Percentiles rank a stretch among this genome's conserved stretches.
These are phyloP conservation scores for Pristionchus entomophagus DNA, from an alignment of 2,888 invertebrate genomes.

Conservation along the genomic window DNA sequence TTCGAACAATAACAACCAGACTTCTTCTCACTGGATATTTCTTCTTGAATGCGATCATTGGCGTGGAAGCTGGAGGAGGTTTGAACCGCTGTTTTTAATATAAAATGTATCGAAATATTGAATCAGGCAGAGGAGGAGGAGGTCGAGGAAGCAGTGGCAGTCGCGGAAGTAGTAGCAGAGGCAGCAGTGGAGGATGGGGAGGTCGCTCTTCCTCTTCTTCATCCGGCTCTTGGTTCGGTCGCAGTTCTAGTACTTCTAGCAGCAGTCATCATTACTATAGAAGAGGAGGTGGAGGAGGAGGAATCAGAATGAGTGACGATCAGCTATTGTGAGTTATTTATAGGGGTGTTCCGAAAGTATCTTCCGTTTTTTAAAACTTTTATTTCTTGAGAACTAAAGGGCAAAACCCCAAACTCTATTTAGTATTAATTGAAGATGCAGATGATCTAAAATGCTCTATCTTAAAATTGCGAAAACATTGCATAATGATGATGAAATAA, in stretches of 20 bases:
- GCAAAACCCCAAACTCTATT: too few species aligned
- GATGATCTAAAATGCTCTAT: too few species aligned
- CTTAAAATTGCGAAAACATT: too few species aligned
- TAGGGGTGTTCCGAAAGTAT: too few species aligned
- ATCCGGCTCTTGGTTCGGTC: not conserved
- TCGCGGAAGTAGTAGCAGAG: too few species aligned
- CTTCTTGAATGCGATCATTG: not conserved
- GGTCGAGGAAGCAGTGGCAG: not conserved
- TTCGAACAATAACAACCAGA: not conserved
- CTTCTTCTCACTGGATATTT: not conserved
- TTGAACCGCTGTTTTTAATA: not conserved
- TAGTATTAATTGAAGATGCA: too few species aligned
- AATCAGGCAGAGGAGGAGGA: not conserved
- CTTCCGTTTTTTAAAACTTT: too few species aligned
- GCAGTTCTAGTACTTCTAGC: not conserved
- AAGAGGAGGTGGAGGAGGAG: not conserved
- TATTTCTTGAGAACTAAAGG: too few species aligned
- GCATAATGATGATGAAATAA: too few species aligned
- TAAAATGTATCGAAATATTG: not conserved
- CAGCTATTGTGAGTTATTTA: not conserved
- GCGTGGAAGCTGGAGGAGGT: not conserved
- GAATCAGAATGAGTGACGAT: too few species aligned
- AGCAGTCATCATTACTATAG: not conserved
- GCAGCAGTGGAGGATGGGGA: not conserved
- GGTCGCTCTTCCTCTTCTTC: not conserved